Percentiles rank a stretch among this genome's conserved stretches.
Conservation (phyloP, 2,797 vertebrate genomes). For the Hirundo rustica region DNA sequence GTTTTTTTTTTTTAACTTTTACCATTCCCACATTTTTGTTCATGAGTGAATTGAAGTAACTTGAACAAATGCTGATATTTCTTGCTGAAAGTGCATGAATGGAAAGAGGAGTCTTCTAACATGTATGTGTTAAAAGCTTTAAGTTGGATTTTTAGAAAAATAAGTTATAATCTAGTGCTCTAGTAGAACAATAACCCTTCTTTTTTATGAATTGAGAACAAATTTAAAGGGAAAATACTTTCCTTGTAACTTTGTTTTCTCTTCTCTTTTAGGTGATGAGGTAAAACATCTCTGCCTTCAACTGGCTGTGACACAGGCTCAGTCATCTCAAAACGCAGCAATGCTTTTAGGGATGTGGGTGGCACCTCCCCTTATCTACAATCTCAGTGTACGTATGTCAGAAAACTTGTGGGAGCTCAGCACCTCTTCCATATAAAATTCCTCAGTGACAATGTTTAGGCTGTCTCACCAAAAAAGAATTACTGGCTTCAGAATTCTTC, state of each 20-base stretch:
- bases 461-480: not conserved
- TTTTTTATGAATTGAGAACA: not conserved
- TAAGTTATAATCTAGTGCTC: not conserved
- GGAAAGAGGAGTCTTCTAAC: not conserved
- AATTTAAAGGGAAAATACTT: not conserved
- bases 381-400: constrained; percentile 83
- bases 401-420: not conserved
- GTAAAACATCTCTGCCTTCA: constrained; percentile 87
- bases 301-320: constrained; percentile 84
- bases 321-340: constrained; percentile 88
- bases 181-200: not conserved
- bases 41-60: not conserved
- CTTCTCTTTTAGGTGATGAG: constrained; percentile 82
- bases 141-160: not conserved
- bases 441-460: not conserved
- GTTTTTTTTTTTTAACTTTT: not conserved
- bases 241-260: not conserved
- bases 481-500: not conserved
- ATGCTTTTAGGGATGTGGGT: constrained; percentile 91
- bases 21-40: not conserved
- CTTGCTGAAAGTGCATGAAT: not conserved
- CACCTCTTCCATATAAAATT: not conserved
- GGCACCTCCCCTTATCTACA: constrained; percentile 85
- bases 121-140: not conserved
- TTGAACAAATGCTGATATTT: not conserved